Conservation (phyloP, 1,140 invertebrate genomes). For the Macrocentrus cingulum region DNA sequence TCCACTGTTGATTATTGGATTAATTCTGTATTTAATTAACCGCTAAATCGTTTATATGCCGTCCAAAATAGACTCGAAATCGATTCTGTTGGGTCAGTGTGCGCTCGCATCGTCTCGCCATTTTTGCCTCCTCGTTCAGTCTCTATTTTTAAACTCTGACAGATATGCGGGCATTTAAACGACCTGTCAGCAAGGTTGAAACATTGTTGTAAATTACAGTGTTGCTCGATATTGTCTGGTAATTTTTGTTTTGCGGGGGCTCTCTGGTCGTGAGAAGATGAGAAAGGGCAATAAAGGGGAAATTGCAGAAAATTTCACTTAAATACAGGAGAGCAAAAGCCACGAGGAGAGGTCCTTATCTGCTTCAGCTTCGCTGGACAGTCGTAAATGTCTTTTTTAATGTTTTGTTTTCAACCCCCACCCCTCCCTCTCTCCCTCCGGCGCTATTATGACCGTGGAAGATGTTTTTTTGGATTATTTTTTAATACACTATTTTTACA, state of each 20-base stretch:
- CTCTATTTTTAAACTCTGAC: slow-evolving; percentile 8
- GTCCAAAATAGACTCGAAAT: slow-evolving; percentile 1
- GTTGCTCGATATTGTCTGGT: slow-evolving; percentile 7
- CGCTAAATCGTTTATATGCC: slow-evolving; percentile 28
- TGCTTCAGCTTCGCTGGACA: slow-evolving; percentile 12
- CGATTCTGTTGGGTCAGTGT: neutral
- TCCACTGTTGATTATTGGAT: slow-evolving; percentile 38
- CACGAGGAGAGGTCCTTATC: slow-evolving; percentile 9
- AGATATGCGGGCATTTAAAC: slow-evolving; percentile 19
- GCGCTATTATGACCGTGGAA: too few species aligned
- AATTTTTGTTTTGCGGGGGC: neutral
- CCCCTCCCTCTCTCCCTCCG: too few species aligned
- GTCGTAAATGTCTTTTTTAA: neutral
- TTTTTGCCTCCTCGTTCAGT: neutral
- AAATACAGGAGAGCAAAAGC: slow-evolving; percentile 5
- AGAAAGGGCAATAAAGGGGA: too few species aligned
- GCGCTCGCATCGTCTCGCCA: neutral
- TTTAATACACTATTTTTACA: slow-evolving; percentile 16
- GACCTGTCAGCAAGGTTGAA: slow-evolving; percentile 12
- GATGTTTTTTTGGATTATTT: slow-evolving; percentile 5
- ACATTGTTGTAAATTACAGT: slow-evolving; percentile 21
- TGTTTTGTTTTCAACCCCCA: too few species aligned
- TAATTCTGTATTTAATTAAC: slow-evolving; percentile 41
- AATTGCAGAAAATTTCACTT: slow-evolving; percentile 5
- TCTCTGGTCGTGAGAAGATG: too few species aligned